phyloP scores from a whole-genome alignment of 2,797 vertebrate genomes.

The Sebastolobus alascanus region DNA sequence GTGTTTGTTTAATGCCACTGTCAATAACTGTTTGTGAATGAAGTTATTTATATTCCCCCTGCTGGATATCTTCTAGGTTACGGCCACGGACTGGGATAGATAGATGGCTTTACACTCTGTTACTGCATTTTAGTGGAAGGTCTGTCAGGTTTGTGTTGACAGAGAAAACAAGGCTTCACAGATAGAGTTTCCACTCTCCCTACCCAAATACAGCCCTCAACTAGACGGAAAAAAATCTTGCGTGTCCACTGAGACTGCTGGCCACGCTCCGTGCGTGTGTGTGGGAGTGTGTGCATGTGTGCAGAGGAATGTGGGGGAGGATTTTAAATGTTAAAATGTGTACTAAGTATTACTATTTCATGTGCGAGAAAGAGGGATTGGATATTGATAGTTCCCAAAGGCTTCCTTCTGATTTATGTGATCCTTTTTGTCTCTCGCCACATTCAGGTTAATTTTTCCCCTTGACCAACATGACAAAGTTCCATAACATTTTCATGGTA shows the following conservation, averaged over 20 bases:
- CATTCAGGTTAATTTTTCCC: slow-evolving; percentile 5
- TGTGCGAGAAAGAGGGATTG: neutral
- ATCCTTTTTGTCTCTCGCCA: neutral
- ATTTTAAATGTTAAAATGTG: slow-evolving; percentile 56
- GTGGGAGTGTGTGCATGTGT: slow-evolving; percentile 21
- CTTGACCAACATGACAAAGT: neutral
- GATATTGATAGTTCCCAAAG: neutral
- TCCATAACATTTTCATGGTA: neutral
- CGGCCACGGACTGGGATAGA: slow-evolving; percentile 48
- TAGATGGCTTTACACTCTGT: slow-evolving; percentile 50
- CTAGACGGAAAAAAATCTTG: slow-evolving; percentile 76
- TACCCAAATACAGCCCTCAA: slow-evolving; percentile 72
- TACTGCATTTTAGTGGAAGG: slow-evolving; percentile 68
- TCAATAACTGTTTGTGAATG: slow-evolving; percentile 46
- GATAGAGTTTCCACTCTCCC: slow-evolving; percentile 80
- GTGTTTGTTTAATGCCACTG: slow-evolving; percentile 59
- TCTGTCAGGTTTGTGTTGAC: slow-evolving; percentile 76
- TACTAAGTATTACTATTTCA: slow-evolving; percentile 17
- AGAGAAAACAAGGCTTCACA: slow-evolving; percentile 82
- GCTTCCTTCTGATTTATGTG: slow-evolving; percentile 1
- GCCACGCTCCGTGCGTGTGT: slow-evolving; percentile 39
- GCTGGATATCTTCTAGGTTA: slow-evolving; percentile 27
- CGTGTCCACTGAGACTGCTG: slow-evolving; percentile 64
- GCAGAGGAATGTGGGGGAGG: slow-evolving; percentile 37
- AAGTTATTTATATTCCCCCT: slow-evolving; percentile 46